These are phyloP conservation scores for Ascidia mentula DNA, from an alignment of 23 tunicate genomes.

Conservation along the genomic window DNA sequence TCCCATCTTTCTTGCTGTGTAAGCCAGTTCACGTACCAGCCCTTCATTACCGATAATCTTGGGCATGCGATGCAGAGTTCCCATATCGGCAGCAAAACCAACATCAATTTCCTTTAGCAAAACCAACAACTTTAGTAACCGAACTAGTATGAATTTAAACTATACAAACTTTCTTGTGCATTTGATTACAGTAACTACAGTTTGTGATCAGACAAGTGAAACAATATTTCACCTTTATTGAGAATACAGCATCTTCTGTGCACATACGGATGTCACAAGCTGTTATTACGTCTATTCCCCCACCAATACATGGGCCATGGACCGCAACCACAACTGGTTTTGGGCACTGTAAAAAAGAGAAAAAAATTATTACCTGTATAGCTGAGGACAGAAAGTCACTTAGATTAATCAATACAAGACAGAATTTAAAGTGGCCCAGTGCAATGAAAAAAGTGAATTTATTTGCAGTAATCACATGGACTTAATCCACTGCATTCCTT, in stretches of 20 bases:
- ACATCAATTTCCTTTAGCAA: conserved; percentile 97
- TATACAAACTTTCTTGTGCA: too few relatives aligned
- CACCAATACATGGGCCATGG: conserved; percentile 93
- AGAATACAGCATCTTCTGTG: conserved; percentile 67
- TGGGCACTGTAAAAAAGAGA: background rate
- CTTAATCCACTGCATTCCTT: too few relatives aligned
- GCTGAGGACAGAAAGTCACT: background rate
- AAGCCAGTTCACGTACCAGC: conserved; percentile 75
- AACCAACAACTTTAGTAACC: too few relatives aligned
- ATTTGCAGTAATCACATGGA: too few relatives aligned
- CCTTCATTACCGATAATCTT: conserved; percentile 88
- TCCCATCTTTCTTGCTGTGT: conserved; percentile 72
- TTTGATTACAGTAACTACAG: too few relatives aligned
- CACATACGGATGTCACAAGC: conserved; percentile 96
- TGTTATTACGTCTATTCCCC: conserved; percentile 81
- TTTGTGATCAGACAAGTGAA: too few relatives aligned
- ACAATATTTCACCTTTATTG: conserved; percentile 72
- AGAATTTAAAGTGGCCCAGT: too few relatives aligned
- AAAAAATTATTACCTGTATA: background rate
- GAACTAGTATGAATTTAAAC: too few relatives aligned
- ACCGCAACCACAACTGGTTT: conserved; percentile 36
- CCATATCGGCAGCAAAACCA: conserved; percentile 95
- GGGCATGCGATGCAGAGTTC: conserved; percentile 87
- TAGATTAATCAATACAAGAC: too few relatives aligned
- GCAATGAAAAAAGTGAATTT: too few relatives aligned